Evolutionary conservation across 2,888 invertebrate species (phyloP).

Genomic region (Tetragonisca angustula): DNA sequence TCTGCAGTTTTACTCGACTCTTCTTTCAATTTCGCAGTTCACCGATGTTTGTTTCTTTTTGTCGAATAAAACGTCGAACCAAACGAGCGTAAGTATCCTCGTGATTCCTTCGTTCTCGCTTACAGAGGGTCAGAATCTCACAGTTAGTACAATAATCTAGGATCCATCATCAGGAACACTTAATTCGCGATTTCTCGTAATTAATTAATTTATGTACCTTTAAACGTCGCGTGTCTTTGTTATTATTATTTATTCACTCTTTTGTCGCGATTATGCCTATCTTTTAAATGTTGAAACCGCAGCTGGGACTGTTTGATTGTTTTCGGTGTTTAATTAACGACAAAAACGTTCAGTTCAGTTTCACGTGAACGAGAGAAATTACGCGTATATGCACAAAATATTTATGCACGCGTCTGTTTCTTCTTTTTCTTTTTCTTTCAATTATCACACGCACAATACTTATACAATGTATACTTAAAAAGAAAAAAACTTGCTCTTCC

Average conservation of each 20-base stretch:
- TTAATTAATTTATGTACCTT: constrained; percentile 13
- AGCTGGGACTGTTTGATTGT: neutral
- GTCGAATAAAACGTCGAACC: neutral
- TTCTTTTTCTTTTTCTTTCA: neutral
- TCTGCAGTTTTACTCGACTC: too few species aligned
- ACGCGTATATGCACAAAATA: too few species aligned
- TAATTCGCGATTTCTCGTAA: neutral
- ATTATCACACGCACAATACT: constrained; percentile 6
- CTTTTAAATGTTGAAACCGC: neutral
- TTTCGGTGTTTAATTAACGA: too few species aligned
- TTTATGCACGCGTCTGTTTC: neutral
- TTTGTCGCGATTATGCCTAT: too few species aligned
- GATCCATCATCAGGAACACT: too few species aligned
- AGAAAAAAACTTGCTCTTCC: neutral
- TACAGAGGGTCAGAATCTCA: too few species aligned
- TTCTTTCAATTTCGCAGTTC: too few species aligned
- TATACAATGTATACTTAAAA: neutral
- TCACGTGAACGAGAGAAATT: too few species aligned
- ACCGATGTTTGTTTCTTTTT: neutral
- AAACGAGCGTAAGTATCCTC: too few species aligned
- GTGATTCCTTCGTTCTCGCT: too few species aligned
- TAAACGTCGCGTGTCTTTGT: neutral
- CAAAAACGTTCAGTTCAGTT: neutral
- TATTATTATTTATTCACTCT: neutral
- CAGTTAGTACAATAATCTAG: too few species aligned